phyloP scores from a whole-genome alignment of 2,888 invertebrate species.

The Saturnia pavonia region DNA sequence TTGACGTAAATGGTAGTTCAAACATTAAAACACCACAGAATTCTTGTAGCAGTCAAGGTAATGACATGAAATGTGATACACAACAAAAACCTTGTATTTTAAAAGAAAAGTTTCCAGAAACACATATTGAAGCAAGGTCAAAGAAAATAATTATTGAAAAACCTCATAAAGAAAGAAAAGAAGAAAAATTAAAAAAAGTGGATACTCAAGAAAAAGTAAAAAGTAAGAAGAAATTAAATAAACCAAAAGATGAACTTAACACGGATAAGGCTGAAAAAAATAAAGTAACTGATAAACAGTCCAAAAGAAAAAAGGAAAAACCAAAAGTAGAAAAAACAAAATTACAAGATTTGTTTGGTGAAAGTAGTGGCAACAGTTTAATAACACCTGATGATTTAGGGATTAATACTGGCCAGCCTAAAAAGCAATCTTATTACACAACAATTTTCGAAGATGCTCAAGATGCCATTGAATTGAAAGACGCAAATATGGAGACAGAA shows the following conservation, averaged over 20 bases:
- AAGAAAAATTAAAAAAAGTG: slow-evolving; percentile 24
- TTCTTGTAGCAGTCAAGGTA: background rate
- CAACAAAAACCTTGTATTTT: background rate
- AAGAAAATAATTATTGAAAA: background rate
- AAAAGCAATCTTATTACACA: slow-evolving; percentile 38
- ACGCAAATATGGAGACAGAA: slow-evolving; percentile 20
- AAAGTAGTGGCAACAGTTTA: slow-evolving; percentile 58
- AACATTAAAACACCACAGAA: slow-evolving; percentile 2
- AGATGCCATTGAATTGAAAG: slow-evolving; percentile 52
- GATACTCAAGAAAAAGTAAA: slow-evolving; percentile 35
- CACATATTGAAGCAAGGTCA: background rate
- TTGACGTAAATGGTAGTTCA: slow-evolving; percentile 17
- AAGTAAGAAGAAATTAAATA: slow-evolving; percentile 40
- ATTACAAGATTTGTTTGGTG: slow-evolving; percentile 69
- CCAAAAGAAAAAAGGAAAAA: slow-evolving; percentile 37
- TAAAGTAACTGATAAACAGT: slow-evolving; percentile 34
- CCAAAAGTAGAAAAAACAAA: slow-evolving; percentile 45
- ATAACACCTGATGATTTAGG: slow-evolving; percentile 73
- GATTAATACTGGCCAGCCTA: slow-evolving; percentile 34
- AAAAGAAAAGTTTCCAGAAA: background rate
- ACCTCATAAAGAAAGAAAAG: slow-evolving; percentile 22
- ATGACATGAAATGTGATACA: background rate
- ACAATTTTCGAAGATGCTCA: slow-evolving; percentile 63
- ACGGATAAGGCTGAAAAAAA: slow-evolving; percentile 26
- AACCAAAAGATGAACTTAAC: slow-evolving; percentile 32